Evolutionary conservation across 2,797 vertebrate species (phyloP).

Genomic region (Sebastes matsubarae): DNA sequence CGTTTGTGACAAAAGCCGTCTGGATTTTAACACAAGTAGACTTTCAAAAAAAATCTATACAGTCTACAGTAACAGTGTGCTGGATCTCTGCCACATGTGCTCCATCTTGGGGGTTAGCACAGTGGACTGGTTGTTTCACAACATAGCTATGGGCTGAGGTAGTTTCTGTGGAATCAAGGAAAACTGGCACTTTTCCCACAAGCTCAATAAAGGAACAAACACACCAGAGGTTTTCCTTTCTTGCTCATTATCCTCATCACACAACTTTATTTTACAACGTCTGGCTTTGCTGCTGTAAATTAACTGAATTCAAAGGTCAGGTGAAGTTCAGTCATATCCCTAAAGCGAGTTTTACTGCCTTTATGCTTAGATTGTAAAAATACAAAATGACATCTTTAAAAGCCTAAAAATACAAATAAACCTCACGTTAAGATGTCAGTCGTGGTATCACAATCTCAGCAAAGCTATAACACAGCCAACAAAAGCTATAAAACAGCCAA

Average conservation of each 20-base stretch:
- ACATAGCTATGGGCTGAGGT: conserved; percentile 78
- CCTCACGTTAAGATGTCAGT: not conserved
- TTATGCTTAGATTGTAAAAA: not conserved
- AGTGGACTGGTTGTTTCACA: conserved; percentile 56
- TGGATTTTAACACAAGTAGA: conserved; percentile 36
- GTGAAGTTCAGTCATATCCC: conserved; percentile 4
- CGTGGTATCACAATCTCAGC: not conserved
- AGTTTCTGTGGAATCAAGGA: conserved; percentile 46
- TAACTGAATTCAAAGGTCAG: conserved; percentile 4
- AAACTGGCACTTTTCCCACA: conserved; percentile 40
- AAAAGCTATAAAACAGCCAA: not conserved
- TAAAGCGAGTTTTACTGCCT: not conserved
- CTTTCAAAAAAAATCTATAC: conserved; percentile 54
- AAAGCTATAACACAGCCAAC: conserved; percentile 1
- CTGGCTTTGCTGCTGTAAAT: conserved; percentile 20
- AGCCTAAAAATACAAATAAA: conserved; percentile 1
- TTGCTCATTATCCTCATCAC: not conserved
- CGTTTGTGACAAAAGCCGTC: conserved; percentile 43
- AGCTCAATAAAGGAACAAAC: conserved; percentile 43
- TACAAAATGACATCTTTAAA: not conserved
- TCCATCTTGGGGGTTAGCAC: conserved; percentile 54
- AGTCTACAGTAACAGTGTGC: conserved; percentile 32
- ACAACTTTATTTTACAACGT: conserved; percentile 4
- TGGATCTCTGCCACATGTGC: conserved; percentile 68
- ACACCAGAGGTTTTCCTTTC: conserved; percentile 18